phyloP scores from a whole-genome alignment of 92 coral and sea anemone species.

The Phymanthus crucifer region DNA sequence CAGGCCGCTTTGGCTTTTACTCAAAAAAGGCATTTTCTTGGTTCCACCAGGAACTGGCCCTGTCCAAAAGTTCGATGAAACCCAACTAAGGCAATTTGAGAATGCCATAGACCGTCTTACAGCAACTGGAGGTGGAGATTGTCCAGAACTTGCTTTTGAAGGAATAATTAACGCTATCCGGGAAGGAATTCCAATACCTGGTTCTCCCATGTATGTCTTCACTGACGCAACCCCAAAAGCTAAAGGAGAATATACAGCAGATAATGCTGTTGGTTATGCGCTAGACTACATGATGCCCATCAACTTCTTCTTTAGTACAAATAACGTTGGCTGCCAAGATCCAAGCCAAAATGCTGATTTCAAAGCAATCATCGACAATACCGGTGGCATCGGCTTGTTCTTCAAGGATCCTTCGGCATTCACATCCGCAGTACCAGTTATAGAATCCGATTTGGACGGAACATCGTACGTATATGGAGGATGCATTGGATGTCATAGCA shows the following conservation, averaged over 20 bases:
- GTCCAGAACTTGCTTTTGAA: conserved; percentile 32
- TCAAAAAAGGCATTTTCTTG: neutral
- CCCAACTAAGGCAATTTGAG: conserved; percentile 18
- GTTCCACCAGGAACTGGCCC: conserved; percentile 30
- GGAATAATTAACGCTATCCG: conserved; percentile 58
- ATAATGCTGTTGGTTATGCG: conserved; percentile 48
- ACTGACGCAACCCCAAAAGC: conserved; percentile 61
- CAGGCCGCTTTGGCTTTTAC: no score
- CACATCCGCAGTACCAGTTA: conserved; percentile 30
- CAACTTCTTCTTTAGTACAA: conserved; percentile 29
- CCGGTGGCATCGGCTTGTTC: conserved; percentile 58
- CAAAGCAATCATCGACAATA: conserved; percentile 49
- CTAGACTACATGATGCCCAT: conserved; percentile 19
- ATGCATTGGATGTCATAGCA: conserved; percentile 22
- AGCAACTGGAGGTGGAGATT: conserved; percentile 30
- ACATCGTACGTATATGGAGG: conserved; percentile 46
- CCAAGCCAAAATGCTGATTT: conserved; percentile 20
- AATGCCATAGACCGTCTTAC: conserved; percentile 14
- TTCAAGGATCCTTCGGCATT: conserved; percentile 49
- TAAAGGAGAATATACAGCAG: conserved; percentile 38
- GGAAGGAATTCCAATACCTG: conserved; percentile 32
- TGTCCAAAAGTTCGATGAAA: conserved; percentile 13
- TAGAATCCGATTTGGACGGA: conserved; percentile 58
- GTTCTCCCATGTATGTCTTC: conserved; percentile 70
- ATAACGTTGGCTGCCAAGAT: conserved; percentile 30